Evolutionary conservation across 2,888 invertebrate species (phyloP), one percentile per base, ranked within the genome.

Genomic region (Neuroscelio doddi): DNA sequence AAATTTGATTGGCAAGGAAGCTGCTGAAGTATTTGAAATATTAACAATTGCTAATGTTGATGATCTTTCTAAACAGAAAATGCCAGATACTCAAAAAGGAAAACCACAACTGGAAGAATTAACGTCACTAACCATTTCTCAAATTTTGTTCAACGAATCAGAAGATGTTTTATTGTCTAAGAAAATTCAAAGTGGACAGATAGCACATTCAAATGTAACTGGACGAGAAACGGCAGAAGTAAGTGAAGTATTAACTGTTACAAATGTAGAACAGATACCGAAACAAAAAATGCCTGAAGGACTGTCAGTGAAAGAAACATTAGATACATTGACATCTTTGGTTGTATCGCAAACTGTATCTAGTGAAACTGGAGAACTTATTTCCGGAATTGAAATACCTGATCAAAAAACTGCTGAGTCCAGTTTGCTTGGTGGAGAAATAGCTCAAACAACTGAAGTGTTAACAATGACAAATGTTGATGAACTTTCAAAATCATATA

Each of bases 141-240:
- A 82, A 63, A 68, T 78, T 8, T 24, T 79, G 24, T 65, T 64
- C 2, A 73, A 75, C 46, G 77, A 76, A 50, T 45, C 46, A 7
- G 77, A 76, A 55, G 42, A 56, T 8, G 32, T 61, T 16, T 62
- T 74, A 61, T 57, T 57, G 1, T 47, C 68, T 50, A 79, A 81
- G 3, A 75, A 78, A 66, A 63, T 76, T 38, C 74, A 74, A 50
- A 68, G 69, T 46, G 76, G 74, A 61, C 82, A 82, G 71, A 77
- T 72, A 53, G 87, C 87, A 1, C 65, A 68, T 30, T 66, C 80
- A 1, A 75, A 75, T 55, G 67, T 87, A 15, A 76, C 80, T 55
- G 75, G 77, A 1, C 80, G 83, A 49, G 79, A 79, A 68, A 74
- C 76, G 15, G 71, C 79, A 10, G 70, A 80, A 62, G 76, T 74